These are phyloP conservation scores for Littorina saxatilis DNA, from an alignment of 1,140 invertebrate genomes.

Conservation along the genomic window DNA sequence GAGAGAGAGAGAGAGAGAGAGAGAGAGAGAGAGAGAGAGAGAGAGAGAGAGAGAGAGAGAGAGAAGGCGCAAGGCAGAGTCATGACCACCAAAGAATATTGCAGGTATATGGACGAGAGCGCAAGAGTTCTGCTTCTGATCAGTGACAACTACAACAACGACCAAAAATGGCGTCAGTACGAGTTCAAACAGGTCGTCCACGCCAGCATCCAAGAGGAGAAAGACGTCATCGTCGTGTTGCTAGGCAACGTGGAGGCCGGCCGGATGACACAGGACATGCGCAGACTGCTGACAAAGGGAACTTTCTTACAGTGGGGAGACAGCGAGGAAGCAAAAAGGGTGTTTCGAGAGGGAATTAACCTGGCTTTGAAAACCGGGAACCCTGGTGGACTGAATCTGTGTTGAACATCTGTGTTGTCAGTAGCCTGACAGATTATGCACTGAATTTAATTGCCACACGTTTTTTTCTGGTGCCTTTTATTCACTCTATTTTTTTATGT, in stretches of 20 bases:
- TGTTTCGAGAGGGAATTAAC: neutral
- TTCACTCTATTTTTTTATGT: no score
- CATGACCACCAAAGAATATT: no score
- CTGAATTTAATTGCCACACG: no score
- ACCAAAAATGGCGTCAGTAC: conserved; percentile 8
- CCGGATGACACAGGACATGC: neutral
- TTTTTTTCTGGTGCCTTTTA: no score
- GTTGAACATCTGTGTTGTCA: no score
- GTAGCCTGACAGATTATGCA: no score
- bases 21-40: no score
- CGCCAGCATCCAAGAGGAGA: neutral
- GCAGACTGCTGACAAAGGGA: conserved; percentile 3
- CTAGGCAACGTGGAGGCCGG: conserved; percentile 20
- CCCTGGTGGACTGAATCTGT: no score
- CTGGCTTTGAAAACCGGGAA: neutral
- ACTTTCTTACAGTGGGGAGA: conserved; percentile 7
- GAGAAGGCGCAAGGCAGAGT: no score
- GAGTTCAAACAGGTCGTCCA: neutral
- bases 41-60: no score
- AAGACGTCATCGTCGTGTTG: conserved; percentile 11
- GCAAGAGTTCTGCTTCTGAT: neutral
- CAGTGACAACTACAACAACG: conserved; percentile 2
- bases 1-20: no score
- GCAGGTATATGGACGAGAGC: neutral
- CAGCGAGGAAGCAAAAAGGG: neutral